Evolutionary conservation across 1,140 invertebrate species (phyloP).

Genomic region (Bombus waltoni): DNA sequence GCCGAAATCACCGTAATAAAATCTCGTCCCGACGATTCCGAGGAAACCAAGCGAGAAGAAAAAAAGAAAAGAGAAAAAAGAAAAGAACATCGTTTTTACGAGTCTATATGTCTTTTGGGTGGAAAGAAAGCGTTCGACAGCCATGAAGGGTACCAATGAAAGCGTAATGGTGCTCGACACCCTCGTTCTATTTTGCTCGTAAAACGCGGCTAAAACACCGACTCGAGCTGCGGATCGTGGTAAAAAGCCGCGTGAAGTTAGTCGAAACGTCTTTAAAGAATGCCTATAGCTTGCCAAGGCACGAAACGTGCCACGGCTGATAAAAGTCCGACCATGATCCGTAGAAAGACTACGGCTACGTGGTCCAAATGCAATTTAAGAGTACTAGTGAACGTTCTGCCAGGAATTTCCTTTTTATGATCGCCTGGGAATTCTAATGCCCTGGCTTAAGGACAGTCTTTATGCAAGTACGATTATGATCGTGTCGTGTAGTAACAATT

Average conservation of each 20-base stretch:
- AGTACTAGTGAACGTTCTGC: not conserved
- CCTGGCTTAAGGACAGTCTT: not conserved
- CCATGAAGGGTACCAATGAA: not conserved
- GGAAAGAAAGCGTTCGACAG: not conserved
- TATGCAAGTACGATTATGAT: too few relatives aligned
- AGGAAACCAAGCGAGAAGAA: not conserved
- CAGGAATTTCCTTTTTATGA: not conserved
- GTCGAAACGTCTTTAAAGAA: slow-evolving; percentile 13
- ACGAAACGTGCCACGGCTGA: not conserved
- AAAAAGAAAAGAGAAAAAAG: not conserved
- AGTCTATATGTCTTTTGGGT: not conserved
- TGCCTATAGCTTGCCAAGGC: not conserved
- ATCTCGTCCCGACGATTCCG: not conserved
- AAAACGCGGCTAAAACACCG: slow-evolving; percentile 8
- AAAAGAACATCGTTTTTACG: slow-evolving; percentile 16
- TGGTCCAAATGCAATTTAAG: slow-evolving; percentile 3
- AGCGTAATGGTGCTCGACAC: not conserved
- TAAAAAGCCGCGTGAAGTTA: slow-evolving; percentile 7
- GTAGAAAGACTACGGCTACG: not conserved
- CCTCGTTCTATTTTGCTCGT: slow-evolving; percentile 18
- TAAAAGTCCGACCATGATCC: not conserved
- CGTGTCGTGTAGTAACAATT: too few relatives aligned
- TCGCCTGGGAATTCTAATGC: slow-evolving; percentile 1
- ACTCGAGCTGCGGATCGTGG: not conserved
- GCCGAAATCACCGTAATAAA: slow-evolving; percentile 12